Evolutionary conservation across 2,113 vertebrate genomes (phyloP), one percentile per base, ranked within the genome.

Genomic region (Bubo blakistoni): DNA sequence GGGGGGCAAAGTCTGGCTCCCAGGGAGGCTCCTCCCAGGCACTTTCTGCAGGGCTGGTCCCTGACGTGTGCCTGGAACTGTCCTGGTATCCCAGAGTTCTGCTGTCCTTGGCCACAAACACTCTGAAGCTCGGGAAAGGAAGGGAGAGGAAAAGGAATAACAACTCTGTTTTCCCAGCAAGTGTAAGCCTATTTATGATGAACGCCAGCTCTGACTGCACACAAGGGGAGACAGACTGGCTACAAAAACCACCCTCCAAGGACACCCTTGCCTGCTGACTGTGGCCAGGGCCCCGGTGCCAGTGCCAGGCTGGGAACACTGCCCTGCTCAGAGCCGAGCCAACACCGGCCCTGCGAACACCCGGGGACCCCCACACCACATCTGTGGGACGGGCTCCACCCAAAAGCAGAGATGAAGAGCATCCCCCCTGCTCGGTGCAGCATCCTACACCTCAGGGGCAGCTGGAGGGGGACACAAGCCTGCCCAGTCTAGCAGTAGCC

Each of bases 341-440:
- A 36, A 6, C 4, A 1, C 19, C 4, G 6, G 58, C 52, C 26
- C 44, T 9, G 25, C 2, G 8, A 81, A 22, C 1, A 1, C 44
- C 29, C 3, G 0, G 65, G 47, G 54, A 79, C 46, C 38, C 8
- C 1, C 38, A 34, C 24, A 10, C 32, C 5, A 1, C 0, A 5
- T 30, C 44, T 10, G 40, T 0, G 1, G 81, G 32, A 38, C 24
- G 32, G n/a, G 46, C 38, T 81, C 54, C 0, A 0, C 26, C 16
- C 2, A 2, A 32, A 24, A 29, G 17, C 11, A 55, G 76, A 17
- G 51, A 11, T 16, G 34, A 65, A 34, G 54, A 73, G 54, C 27
- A 21, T 36, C 55, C 42, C 27, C 7, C 29, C 32, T 8, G 16
- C 38, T 16, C 0, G 7, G 55, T 4, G 47, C 55, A 27, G 62